Base-by-base conservation (phyloP, 2,888 invertebrate genomes). In the Lagria hirta region DNA sequence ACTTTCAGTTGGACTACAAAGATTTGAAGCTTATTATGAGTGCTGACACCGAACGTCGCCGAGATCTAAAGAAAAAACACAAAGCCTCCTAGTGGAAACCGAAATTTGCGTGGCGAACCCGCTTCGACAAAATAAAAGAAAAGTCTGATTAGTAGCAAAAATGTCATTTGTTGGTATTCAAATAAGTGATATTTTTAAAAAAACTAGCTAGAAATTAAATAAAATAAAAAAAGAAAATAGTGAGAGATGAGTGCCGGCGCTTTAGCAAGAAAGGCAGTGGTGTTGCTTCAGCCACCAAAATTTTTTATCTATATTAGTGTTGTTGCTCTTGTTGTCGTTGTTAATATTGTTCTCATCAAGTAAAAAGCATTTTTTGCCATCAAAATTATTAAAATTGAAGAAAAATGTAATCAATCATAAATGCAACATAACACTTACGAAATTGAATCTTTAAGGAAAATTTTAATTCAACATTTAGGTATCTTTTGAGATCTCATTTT, bases 31-130 rank as follows among this genome's bases (percentile, higher is more conserved):
- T 84, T 1, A 76, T 83, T 43, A 70, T 81, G 11, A 73, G 76
- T 15, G 82, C 77, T 17, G 62, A 72, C 14, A 82, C 78, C 7
- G 68, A 68, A 69, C 65, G 76, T 44, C 72, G 82, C 40, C 82
- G 84, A 47, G 79, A 78, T 24, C 76, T 81, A 52, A 83, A 82
- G 61, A 84, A 83, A 59, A 78, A 83, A 55, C 82, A 84, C 62
- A 86, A 86, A 74, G 74, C 78, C 10, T 80, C 83, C 77, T 84
- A 84, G 72, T 71, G 65, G 67, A 59, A 54, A 49, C 46, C 57
- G 43, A 58, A 52, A 42, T 47, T 61, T 22, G 52, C 46, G 32
- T 62, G 62, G 60, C 55, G 56, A 35, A 57, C 51, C 23, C 58
- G 58, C 42, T 60, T 62, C 46, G 59, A 57, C 29, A 61, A 58